Conservation (phyloP, 2,888 invertebrate genomes). For the Eupithecia abbreviata region DNA sequence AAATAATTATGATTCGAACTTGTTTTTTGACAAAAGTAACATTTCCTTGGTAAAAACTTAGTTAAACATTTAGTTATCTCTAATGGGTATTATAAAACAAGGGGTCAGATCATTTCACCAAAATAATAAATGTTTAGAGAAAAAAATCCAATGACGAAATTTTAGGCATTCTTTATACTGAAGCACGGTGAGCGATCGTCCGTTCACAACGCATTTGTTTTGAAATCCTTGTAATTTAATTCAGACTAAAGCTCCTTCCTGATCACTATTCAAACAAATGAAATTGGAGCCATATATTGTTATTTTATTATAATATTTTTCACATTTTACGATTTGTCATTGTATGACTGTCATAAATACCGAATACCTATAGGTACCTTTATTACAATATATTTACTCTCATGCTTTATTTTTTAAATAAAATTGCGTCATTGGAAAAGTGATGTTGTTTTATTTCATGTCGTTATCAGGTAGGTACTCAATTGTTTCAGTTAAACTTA, state of each 20-base stretch:
- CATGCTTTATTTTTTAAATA: constrained; percentile 6
- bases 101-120: constrained; percentile 12
- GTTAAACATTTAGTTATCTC: no score
- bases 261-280: neutral
- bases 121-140: neutral
- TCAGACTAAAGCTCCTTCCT: neutral
- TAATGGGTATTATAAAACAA: neutral
- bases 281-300: neutral
- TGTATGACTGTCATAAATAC: neutral
- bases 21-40: neutral
- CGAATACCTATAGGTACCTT: neutral
- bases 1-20: neutral
- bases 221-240: neutral
- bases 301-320: no score
- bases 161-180: neutral
- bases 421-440: constrained; percentile 27
- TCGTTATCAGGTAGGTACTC: neutral
- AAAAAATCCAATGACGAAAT: constrained; percentile 22
- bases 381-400: neutral
- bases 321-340: neutral
- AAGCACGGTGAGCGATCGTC: neutral
- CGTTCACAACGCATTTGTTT: neutral
- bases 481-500: neutral
- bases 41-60: no score
- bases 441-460: constrained; percentile 13